Percentiles rank a stretch among this genome's conserved stretches.
Conservation (phyloP, 2,797 vertebrate species). For the Urophycis tenuis region DNA sequence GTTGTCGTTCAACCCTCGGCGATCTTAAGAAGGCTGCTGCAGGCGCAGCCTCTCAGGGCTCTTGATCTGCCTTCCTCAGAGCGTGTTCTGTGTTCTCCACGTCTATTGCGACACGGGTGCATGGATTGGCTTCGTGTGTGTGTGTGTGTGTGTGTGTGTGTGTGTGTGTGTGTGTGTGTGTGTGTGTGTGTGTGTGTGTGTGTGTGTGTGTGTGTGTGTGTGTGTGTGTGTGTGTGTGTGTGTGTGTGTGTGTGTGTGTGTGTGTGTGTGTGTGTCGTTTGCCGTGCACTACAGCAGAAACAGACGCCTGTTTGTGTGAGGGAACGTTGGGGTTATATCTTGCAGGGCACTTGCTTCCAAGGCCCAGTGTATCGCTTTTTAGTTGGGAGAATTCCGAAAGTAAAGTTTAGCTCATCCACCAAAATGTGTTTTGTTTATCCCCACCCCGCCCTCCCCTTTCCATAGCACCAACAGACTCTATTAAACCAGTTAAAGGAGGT, state of each 20-base stretch:
- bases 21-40: constrained; percentile 15
- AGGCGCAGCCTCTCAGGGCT: constrained; percentile 41
- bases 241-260: too few relatives aligned
- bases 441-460: background rate
- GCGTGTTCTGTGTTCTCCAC: constrained; percentile 31
- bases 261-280: too few relatives aligned
- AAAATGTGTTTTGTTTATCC: background rate
- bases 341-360: background rate
- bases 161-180: constrained; percentile 5
- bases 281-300: too few relatives aligned
- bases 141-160: constrained; percentile 6
- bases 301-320: background rate
- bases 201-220: too few relatives aligned
- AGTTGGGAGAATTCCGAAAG: background rate
- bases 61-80: constrained; percentile 30
- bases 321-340: background rate
- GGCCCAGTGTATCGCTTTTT: background rate
- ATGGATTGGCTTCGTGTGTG: constrained; percentile 8
- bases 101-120: background rate
- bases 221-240: too few relatives aligned
- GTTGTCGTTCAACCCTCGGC: constrained; percentile 1
- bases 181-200: too few relatives aligned
- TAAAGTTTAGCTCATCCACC: background rate
- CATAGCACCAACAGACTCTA: constrained; percentile 93
- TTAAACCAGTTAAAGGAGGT: constrained; percentile 97